Evolutionary conservation across 2,888 invertebrate genomes (phyloP), one percentile per base, ranked within the genome.

Genomic region (Eugnorisma glareosa): DNA sequence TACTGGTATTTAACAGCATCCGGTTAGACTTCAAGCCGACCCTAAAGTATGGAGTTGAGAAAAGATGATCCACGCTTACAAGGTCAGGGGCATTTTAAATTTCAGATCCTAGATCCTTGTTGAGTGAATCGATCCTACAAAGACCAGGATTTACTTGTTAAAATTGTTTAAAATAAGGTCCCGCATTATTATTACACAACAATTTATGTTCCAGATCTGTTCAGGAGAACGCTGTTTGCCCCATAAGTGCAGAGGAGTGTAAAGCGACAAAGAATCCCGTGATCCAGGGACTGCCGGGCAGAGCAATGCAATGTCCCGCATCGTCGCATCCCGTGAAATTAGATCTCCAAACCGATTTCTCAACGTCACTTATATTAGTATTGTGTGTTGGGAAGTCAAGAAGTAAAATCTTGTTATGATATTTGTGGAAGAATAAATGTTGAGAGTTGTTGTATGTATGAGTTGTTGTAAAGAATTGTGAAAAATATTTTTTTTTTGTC

Each of bases 301-400:
- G 69, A 57, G 82, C 77, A 85, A 84, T 86, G 82, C 87, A 84
- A 85, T 85, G 84, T 75, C 78, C n/a, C 77, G 82, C 77, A 73
- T 77, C 80, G 78, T 74, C 63, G 79, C 72, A 75, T 79, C 67
- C 75, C 66, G 79, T 79, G 75, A 77, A 86, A 88, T 86, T 79
- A 86, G 82, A 84, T 84, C 82, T 77, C 35, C 45, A 37, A 77
- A 82, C 76, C 82, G 87, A 86, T 85, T 83, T 81, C 67, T 70
- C 75, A 77, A 79, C 70, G 77, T 82, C 82, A 75, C 73, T 79
- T 72, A 83, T 80, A 80, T 82, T 77, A 80, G 81, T 84, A 82
- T 85, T 78, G 78, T 77, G 66, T 57, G 82, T 67, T n/a, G 57
- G 54, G 40, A 73, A 69, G 37, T 85, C 57, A 61, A 57, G 81